Evolutionary conservation across 1,140 invertebrate species (phyloP).

Genomic region (Scaptodrosophila lebanonensis): DNA sequence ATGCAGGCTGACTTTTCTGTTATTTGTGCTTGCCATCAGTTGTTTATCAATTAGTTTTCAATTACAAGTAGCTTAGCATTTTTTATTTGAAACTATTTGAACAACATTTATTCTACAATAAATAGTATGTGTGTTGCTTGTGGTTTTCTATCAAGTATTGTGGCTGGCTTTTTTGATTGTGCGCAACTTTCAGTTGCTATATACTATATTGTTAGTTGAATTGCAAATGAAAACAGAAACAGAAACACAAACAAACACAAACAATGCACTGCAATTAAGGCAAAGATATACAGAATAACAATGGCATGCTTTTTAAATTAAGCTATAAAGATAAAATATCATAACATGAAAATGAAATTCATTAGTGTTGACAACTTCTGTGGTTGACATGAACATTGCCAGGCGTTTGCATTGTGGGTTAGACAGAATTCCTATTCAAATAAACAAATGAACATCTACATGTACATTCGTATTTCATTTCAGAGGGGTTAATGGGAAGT

Average conservation of each 20-base stretch:
- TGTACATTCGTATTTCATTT: no score
- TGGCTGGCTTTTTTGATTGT: slow-evolving; percentile 10
- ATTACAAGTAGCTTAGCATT: no score
- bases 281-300: slow-evolving; percentile 47
- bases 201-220: slow-evolving; percentile 21
- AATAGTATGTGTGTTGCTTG: slow-evolving; percentile 1
- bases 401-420: no score
- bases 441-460: no score
- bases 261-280: slow-evolving; percentile 42
- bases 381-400: no score
- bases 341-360: no score
- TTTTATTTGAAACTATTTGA: slow-evolving; percentile 26
- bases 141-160: no score
- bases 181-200: slow-evolving; percentile 55
- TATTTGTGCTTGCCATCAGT: slow-evolving; percentile 1
- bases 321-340: no score
- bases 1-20: neutral
- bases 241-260: slow-evolving; percentile 17
- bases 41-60: no score
- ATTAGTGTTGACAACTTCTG: no score
- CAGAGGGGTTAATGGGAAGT: no score
- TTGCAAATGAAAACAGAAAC: slow-evolving; percentile 45
- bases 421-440: no score
- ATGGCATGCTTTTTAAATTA: slow-evolving; percentile 44
- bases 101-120: slow-evolving; percentile 1